Evolutionary conservation across 2,797 vertebrate genomes (phyloP), one percentile per base, ranked within the genome.

Genomic region (Pogoniulus pusillus): DNA sequence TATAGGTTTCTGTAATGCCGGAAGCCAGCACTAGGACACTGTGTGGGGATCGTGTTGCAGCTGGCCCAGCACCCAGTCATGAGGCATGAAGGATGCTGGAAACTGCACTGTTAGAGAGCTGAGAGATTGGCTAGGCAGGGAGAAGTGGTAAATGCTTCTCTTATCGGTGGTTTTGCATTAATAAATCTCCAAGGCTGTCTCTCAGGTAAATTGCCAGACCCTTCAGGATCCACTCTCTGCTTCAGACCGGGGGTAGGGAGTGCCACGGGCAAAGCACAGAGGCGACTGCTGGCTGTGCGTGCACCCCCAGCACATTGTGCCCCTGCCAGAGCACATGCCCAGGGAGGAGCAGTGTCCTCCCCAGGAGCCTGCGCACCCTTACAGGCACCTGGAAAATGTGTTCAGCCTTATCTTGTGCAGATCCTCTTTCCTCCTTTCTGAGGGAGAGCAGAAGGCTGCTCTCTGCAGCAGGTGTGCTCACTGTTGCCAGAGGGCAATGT

Each of bases 261-360:
- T 76, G 58, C 39, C 20, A 6, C 6, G 15, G 69, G 71, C 22
- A 65, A 19, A 69, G 45, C 45, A 26, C 12, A 23, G 64, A 43
- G 30, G 73, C 59, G 24, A 18, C 16, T 57, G 16, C 57, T 0
- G 7, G 53, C 15, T 32, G 26, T n/a, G 47, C 35, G 10, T 2
- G 2, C 12, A 26, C 22, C 47, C 26, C 3, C 59, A 37, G 39
- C 43, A 3, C 1, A 1, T 2, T 2, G 7, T 62, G n/a, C 14
- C n/a, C 29, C 53, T 55, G 62, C 45, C 59, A 49, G 30, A 60
- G 32, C 45, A 3, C 0, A 1, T 64, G 54, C n/a, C 35, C 1
- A 1, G n/a, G 26, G 23, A 53, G 55, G 17, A 53, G 10, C 9
- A 2, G 43, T 2, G 1, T 37, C 34, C 41, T 69, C 0, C 0